Base-by-base conservation (phyloP, 2,113 vertebrate genomes). In the Romanogobio albipinnatus region DNA sequence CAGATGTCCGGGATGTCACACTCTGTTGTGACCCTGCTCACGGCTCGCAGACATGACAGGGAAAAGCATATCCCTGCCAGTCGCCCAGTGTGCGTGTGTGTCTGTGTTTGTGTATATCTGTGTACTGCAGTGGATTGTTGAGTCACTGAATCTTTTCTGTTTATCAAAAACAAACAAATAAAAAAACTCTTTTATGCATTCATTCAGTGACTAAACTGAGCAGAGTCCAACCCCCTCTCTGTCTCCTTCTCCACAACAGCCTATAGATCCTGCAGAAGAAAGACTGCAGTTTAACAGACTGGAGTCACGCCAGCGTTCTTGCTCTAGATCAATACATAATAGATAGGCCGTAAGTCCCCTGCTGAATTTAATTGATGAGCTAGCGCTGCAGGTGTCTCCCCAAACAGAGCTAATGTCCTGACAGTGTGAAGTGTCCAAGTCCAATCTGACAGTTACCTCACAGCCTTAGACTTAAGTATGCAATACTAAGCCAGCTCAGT, bases 241-340 rank as follows among this genome's bases (percentile, higher is more conserved):
- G 11, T 49, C 51, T 33, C 39, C 7, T 81, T 5, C 64, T 49
- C 15, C 17, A 19, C 22, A 14, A 22, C 14, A 9, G 15, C 56
- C 74, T 80, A n/a, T 5, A 14, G 4, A 36, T 43, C 61, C 43
- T 68, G 13, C 66, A 59, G 11, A 75, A 73, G 56, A 84, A 61
- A 29, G 29, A 81, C 68, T 17, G 74, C 86, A 88, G 66, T 90
- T 92, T 86, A 88, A 91, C 76, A 80, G 66, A 84, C 86, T 92
- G 92, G 91, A 61, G 53, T 88, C 90, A 89, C 85, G 84, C 84
- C 75, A 84, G 88, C 85, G 84, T 88, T 77, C 14, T 24, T 64
- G 68, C 14, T 62, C 81, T 86, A 88, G 89, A 93, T 94, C 92
- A 92, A 92, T 94, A 91, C 88, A 76, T 89, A 85, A 92, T 89